Conservation (phyloP, 2,113 vertebrate genomes). For the Tinamus guttatus region DNA sequence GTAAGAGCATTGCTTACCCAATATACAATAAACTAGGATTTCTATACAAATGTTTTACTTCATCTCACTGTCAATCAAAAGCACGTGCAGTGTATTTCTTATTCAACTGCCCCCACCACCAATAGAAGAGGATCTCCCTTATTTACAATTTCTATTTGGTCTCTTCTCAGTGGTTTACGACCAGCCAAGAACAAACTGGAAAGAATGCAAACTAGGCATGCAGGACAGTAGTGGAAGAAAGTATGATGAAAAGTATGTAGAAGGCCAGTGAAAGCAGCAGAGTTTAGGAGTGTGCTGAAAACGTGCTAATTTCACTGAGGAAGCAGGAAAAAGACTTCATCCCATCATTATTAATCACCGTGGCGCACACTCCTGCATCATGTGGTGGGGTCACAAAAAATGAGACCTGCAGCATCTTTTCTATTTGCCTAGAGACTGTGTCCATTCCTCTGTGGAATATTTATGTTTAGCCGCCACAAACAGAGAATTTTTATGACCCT, state of each 20-base stretch:
- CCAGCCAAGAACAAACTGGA: neutral
- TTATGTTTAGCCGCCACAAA: too few species aligned
- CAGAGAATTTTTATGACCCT: too few species aligned
- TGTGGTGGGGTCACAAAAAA: too few species aligned
- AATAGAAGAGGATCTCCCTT: neutral
- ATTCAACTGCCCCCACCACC: neutral
- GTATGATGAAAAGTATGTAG: neutral
- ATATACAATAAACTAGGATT: neutral
- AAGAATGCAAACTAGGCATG: neutral
- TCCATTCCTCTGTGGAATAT: too few species aligned
- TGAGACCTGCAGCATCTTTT: too few species aligned
- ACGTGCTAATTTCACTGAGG: too few species aligned
- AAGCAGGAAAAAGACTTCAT: too few species aligned
- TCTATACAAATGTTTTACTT: neutral
- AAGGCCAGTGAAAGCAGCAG: neutral
- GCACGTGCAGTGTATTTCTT: neutral
- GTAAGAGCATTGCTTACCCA: neutral
- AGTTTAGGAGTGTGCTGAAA: neutral
- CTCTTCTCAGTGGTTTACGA: neutral
- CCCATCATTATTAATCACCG: too few species aligned
- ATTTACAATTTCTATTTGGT: neutral
- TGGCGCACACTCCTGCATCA: too few species aligned
- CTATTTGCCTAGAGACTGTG: too few species aligned
- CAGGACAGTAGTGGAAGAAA: neutral
- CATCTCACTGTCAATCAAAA: neutral